phyloP scores from a whole-genome alignment of 2,113 vertebrate species.

The Apaloderma vittatum region DNA sequence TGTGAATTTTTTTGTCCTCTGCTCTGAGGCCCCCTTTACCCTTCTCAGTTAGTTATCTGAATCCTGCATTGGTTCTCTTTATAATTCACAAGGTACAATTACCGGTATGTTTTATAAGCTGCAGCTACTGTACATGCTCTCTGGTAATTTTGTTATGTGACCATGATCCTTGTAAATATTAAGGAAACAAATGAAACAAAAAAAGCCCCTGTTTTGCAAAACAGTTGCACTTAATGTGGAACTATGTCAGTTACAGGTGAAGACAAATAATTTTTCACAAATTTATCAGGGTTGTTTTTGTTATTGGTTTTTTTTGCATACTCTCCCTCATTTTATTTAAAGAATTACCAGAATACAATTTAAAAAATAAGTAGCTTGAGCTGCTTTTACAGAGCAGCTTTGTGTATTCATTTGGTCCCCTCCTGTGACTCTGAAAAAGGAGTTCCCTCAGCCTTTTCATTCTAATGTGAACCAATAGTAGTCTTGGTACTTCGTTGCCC shows the following conservation, averaged over 20 bases:
- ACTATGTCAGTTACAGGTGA: constrained; percentile 65
- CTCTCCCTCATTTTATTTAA: constrained; percentile 52
- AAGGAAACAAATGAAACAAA: neutral
- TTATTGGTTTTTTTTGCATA: neutral
- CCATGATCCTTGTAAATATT: constrained; percentile 85
- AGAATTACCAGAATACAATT: constrained; percentile 27
- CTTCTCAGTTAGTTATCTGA: constrained; percentile 77
- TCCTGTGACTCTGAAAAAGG: constrained; percentile 38
- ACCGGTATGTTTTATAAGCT: constrained; percentile 85
- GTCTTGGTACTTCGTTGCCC: constrained; percentile 33
- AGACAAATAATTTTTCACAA: constrained; percentile 70
- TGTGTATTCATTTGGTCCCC: constrained; percentile 26
- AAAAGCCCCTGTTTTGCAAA: constrained; percentile 77
- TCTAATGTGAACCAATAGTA: constrained; percentile 18
- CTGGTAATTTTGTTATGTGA: constrained; percentile 81
- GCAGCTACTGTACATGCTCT: constrained; percentile 84
- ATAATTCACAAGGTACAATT: constrained; percentile 81
- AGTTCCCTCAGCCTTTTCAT: constrained; percentile 42
- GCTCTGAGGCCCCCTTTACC: constrained; percentile 69
- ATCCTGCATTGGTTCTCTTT: constrained; percentile 79
- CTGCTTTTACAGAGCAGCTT: constrained; percentile 39
- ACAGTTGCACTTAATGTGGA: constrained; percentile 80
- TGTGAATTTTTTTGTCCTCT: constrained; percentile 81
- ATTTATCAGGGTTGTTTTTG: neutral
- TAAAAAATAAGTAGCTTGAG: constrained; percentile 40